Conservation (phyloP, 2,113 vertebrate genomes). For the Pelecanus crispus region DNA sequence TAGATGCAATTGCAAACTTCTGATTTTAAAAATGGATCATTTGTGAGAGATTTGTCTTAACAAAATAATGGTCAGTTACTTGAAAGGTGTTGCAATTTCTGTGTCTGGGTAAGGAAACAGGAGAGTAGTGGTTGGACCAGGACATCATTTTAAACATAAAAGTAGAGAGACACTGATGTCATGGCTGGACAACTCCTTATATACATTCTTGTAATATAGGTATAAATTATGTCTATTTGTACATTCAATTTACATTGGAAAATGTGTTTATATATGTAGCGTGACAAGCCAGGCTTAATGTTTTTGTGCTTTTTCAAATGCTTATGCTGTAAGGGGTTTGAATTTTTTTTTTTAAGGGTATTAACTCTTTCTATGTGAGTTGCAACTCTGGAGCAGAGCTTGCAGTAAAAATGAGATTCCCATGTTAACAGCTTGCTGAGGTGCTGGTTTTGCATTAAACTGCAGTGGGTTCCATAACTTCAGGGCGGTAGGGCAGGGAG, state of each 20-base stretch:
- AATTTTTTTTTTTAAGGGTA: not conserved
- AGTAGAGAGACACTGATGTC: not conserved
- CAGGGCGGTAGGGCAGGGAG: not conserved
- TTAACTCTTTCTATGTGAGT: fast-evolving
- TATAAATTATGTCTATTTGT: not conserved
- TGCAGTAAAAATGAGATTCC: not conserved
- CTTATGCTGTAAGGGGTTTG: not conserved
- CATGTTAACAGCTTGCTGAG: not conserved
- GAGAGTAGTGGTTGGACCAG: not conserved
- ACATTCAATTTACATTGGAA: not conserved
- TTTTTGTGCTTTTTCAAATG: not conserved
- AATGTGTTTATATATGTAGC: not conserved
- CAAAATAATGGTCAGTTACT: not conserved
- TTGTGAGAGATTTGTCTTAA: not conserved
- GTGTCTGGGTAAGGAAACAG: not conserved
- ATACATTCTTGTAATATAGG: fast-evolving
- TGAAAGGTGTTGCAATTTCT: not conserved
- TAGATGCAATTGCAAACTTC: not conserved
- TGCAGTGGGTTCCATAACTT: not conserved
- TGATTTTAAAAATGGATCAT: not conserved
- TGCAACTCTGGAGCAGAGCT: not conserved
- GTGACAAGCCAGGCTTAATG: not conserved
- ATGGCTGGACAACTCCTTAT: not conserved
- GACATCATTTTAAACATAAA: not conserved
- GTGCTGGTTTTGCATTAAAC: not conserved